These are phyloP conservation scores for Tarsius wallacei DNA, from an alignment of 2,797 vertebrate species.

Conservation along the genomic window DNA sequence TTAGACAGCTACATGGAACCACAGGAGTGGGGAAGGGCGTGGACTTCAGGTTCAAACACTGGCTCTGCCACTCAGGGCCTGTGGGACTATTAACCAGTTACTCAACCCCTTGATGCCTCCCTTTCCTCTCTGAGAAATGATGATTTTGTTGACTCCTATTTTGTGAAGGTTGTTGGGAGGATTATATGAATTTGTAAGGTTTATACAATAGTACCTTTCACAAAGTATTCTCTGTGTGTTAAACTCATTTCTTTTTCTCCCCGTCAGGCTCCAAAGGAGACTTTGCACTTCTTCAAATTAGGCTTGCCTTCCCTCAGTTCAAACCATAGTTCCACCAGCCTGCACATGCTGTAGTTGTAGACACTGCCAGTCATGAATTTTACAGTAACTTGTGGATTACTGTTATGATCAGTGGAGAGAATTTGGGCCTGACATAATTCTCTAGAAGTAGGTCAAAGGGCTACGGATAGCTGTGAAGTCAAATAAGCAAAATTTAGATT, in stretches of 20 bases:
- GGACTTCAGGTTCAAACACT: background rate
- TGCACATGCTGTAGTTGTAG: background rate
- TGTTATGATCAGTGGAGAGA: background rate
- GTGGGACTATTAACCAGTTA: background rate
- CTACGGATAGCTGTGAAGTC: background rate
- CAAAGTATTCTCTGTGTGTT: background rate
- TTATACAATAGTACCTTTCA: background rate
- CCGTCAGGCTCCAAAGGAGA: accelerated
- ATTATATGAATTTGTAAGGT: background rate
- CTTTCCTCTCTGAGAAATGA: background rate
- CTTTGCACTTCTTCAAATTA: background rate
- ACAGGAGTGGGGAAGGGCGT: background rate
- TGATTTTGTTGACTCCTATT: background rate
- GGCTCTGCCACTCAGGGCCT: background rate
- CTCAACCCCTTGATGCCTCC: background rate
- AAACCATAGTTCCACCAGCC: background rate
- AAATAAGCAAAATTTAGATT: background rate
- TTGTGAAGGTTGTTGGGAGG: background rate
- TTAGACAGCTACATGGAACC: background rate
- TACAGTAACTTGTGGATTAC: background rate
- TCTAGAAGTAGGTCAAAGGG: background rate
- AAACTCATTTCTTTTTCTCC: background rate
- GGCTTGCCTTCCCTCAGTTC: background rate
- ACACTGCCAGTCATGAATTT: background rate
- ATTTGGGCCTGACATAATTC: background rate